These are phyloP conservation scores for Ctenopoma kingsleyae DNA, from an alignment of 2,797 vertebrate species.

Conservation along the genomic window DNA sequence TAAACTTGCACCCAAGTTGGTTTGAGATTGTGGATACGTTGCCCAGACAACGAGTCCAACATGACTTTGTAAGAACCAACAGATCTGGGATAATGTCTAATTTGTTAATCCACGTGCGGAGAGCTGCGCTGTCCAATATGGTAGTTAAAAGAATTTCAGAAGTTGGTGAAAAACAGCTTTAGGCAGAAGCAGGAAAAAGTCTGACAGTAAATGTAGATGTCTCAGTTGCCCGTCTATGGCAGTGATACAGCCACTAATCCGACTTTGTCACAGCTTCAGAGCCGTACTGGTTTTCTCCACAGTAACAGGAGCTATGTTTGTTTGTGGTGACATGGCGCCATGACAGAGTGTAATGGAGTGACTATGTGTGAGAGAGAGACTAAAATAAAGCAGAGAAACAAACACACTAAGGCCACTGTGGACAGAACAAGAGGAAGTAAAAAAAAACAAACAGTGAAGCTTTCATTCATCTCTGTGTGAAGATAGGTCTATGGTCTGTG, in stretches of 20 bases:
- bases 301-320: conserved; percentile 69
- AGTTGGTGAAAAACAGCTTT: background rate
- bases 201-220: conserved; percentile 13
- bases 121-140: background rate
- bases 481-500: background rate
- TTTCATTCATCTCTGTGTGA: conserved; percentile 2
- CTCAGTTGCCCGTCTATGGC: conserved; percentile 36
- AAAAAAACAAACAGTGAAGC: conserved; percentile 19
- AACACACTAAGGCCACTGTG: conserved; percentile 24
- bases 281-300: conserved; percentile 34
- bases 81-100: too few species aligned
- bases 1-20: too few species aligned
- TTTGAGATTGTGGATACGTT: too few species aligned
- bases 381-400: conserved; percentile 43
- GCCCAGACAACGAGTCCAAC: too few species aligned
- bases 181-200: conserved; percentile 9
- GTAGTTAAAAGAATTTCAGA: background rate
- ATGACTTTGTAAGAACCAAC: too few species aligned
- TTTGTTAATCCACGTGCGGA: too few species aligned
- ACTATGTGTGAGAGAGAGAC: conserved; percentile 41
- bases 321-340: conserved; percentile 62
- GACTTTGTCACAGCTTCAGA: conserved; percentile 44
- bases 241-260: conserved; percentile 33
- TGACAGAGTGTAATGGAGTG: conserved; percentile 50
- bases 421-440: conserved; percentile 12